A percentile compares a stretch with the other conserved stretches of the same genome.
These are phyloP conservation scores for Saccostrea echinata DNA, from an alignment of 1,140 invertebrate species.

Conservation along the genomic window DNA sequence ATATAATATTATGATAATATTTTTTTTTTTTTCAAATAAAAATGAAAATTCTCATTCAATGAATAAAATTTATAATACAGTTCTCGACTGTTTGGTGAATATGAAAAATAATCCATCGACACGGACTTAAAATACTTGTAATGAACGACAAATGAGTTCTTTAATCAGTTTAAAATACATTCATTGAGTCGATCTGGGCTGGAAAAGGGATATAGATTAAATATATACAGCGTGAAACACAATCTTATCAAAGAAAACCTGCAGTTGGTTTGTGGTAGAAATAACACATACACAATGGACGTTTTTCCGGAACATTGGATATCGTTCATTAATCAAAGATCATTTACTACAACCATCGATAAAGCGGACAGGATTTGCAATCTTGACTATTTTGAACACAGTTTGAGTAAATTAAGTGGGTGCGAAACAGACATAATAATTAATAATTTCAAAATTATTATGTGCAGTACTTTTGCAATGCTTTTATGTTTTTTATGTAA, in stretches of 20 bases:
- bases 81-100: neutral
- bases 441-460: no score
- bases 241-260: slow-evolving; percentile 13
- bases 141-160: neutral
- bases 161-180: slow-evolving; percentile 39
- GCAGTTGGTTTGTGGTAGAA: neutral
- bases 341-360: neutral
- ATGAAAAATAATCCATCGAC: neutral
- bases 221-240: neutral
- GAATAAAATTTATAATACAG: neutral
- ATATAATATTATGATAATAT: no score
- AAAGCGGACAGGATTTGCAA: neutral
- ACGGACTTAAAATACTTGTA: neutral
- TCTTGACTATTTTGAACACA: no score
- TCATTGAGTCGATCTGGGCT: slow-evolving; percentile 11
- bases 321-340: neutral
- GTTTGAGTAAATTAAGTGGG: no score
- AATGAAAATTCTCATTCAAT: no score
- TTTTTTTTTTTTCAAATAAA: no score
- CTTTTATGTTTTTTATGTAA: no score
- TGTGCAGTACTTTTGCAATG: no score
- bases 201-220: slow-evolving; percentile 33
- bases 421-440: no score
- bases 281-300: slow-evolving; percentile 2
- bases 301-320: slow-evolving; percentile 36